Evolutionary conservation across 2,113 vertebrate species (phyloP).

Genomic region (Sapayoa aenigma): DNA sequence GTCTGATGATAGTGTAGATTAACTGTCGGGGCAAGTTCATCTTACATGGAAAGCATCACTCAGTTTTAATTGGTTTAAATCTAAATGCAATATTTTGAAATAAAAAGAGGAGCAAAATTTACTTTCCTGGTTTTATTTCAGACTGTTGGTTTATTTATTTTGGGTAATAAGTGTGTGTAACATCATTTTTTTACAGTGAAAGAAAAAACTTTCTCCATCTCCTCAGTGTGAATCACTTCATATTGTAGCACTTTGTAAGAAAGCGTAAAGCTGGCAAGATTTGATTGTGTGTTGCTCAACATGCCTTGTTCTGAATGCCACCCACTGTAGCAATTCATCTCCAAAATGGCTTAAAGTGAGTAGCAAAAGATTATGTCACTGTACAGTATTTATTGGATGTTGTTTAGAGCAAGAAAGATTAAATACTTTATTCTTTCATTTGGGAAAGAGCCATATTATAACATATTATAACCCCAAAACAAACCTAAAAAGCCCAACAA

Average conservation of each 20-base stretch:
- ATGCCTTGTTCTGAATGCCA: slow-evolving; percentile 1
- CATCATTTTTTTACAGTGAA: not conserved
- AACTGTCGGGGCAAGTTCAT: not conserved
- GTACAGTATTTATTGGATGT: not conserved
- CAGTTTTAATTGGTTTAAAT: not conserved
- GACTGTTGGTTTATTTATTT: slow-evolving; percentile 15
- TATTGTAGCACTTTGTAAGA: not conserved
- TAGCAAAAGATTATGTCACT: not conserved
- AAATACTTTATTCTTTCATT: not conserved
- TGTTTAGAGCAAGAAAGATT: not conserved
- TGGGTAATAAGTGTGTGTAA: not conserved
- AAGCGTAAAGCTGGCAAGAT: not conserved
- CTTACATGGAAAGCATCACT: not conserved
- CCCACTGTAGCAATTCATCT: not conserved
- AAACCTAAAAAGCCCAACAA: not conserved
- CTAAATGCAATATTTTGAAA: not conserved
- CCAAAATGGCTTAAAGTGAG: not conserved
- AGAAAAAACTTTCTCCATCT: not conserved
- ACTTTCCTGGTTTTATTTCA: slow-evolving; percentile 4
- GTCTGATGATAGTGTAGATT: not conserved
- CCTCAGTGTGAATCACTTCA: not conserved
- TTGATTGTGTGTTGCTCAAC: not conserved
- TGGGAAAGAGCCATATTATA: not conserved
- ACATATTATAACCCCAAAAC: not conserved
- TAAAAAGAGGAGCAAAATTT: not conserved